These are phyloP conservation scores for Glyptemys insculpta DNA, from an alignment of 2,797 vertebrate genomes.

Conservation along the genomic window DNA sequence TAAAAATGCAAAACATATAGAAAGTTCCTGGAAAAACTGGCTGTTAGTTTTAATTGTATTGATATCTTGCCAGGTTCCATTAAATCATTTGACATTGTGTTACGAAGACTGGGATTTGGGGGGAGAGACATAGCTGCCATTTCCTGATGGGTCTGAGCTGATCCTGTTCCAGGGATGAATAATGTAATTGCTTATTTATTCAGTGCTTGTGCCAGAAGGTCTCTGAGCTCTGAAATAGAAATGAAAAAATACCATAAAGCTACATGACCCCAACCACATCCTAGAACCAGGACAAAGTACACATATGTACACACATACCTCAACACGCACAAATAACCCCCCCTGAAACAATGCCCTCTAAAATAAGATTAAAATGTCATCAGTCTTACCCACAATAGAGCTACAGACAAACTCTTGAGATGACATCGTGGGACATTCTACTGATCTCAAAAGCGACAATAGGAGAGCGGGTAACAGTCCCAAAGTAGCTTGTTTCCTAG, in stretches of 20 bases:
- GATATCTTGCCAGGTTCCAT: conserved; percentile 9
- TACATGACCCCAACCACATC: not conserved
- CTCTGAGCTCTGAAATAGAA: not conserved
- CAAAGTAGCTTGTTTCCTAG: too few species aligned
- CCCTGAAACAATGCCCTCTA: not conserved
- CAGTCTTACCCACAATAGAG: not conserved
- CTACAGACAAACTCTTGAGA: not conserved
- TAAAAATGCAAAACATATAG: not conserved
- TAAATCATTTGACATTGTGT: not conserved
- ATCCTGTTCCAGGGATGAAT: not conserved
- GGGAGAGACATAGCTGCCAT: not conserved
- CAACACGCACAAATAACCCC: not conserved
- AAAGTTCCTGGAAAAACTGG: not conserved
- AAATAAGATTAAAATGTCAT: not conserved
- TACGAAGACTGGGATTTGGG: not conserved
- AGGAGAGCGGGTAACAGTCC: too few species aligned
- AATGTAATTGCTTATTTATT: conserved; percentile 12
- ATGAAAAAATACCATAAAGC: not conserved
- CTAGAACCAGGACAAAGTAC: not conserved
- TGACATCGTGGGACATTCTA: not conserved
- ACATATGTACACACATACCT: not conserved
- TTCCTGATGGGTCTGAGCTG: not conserved
- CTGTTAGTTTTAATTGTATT: not conserved
- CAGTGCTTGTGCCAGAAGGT: not conserved
- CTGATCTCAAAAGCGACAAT: not conserved